Evolutionary conservation across 2,113 vertebrate species (phyloP).

Genomic region (Esox niger): DNA sequence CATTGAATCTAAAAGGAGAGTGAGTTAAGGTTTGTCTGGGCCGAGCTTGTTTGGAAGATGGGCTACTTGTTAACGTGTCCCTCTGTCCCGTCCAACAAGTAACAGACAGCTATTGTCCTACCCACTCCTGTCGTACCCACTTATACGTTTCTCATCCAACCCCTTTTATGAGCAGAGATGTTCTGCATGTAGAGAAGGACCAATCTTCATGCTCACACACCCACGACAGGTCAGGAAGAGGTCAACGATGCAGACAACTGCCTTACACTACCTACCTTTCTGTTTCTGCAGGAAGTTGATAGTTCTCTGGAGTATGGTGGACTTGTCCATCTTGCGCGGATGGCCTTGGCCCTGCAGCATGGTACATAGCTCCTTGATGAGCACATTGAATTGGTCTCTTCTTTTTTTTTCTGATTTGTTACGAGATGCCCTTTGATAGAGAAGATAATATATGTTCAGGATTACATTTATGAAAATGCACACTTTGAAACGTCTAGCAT

Average conservation of each 20-base stretch:
- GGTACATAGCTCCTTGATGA: conserved; percentile 82
- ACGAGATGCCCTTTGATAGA: conserved; percentile 72
- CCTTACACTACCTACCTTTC: conserved; percentile 76
- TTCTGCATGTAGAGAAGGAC: neutral
- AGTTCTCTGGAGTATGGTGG: conserved; percentile 79
- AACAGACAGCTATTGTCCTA: neutral
- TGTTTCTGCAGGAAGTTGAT: conserved; percentile 83
- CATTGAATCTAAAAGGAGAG: conserved; percentile 29
- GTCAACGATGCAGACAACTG: neutral
- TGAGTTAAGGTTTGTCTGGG: neutral
- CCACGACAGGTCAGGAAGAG: neutral
- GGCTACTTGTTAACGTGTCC: neutral
- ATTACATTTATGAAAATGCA: neutral
- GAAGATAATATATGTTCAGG: neutral
- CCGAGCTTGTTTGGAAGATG: neutral
- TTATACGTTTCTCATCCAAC: neutral
- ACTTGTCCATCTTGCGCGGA: conserved; percentile 83
- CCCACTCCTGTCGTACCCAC: neutral
- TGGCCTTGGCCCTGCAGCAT: conserved; percentile 84
- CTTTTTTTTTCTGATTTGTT: conserved; percentile 84
- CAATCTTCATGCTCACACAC: neutral
- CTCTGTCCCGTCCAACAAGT: neutral
- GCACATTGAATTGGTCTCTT: conserved; percentile 79
- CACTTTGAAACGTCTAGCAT: neutral
- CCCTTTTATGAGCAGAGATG: neutral